Evolutionary conservation across 2,797 vertebrate genomes (phyloP).

Genomic region (Syngnathus acus): DNA sequence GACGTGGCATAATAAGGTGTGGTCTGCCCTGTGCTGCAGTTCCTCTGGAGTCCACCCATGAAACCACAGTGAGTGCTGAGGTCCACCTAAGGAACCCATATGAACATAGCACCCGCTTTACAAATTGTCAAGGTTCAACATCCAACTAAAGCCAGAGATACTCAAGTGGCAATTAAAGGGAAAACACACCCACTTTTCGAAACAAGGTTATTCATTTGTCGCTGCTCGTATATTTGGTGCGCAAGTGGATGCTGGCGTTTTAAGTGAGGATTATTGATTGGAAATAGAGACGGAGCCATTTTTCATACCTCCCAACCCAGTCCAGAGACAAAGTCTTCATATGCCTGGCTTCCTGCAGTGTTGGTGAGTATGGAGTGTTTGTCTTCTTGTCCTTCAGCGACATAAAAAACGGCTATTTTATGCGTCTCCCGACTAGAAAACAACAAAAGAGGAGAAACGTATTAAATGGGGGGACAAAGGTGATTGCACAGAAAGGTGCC

Average conservation of each 20-base stretch:
- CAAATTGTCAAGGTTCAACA: not conserved
- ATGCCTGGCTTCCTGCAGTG: slow-evolving; percentile 91
- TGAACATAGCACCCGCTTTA: slow-evolving; percentile 5
- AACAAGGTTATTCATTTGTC: too few species aligned
- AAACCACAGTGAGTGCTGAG: slow-evolving; percentile 95
- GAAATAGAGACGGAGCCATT: not conserved
- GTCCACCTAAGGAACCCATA: slow-evolving; percentile 75
- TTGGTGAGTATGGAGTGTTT: slow-evolving; percentile 98
- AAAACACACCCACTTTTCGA: not conserved
- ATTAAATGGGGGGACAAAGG: slow-evolving; percentile 1
- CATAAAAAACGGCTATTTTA: slow-evolving; percentile 98
- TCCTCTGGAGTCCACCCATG: slow-evolving; percentile 95
- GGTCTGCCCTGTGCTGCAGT: slow-evolving; percentile 91
- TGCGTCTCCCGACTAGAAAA: slow-evolving; percentile 88
- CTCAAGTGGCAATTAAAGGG: not conserved
- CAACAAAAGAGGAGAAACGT: slow-evolving; percentile 6
- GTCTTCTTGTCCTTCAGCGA: slow-evolving; percentile 97
- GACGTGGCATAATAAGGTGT: slow-evolving; percentile 96
- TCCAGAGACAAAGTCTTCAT: slow-evolving; percentile 96
- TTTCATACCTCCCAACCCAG: slow-evolving; percentile 93
- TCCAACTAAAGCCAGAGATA: not conserved
- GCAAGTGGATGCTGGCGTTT: not conserved
- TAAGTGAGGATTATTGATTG: not conserved
- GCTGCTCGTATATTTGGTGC: not conserved
- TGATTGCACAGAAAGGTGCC: not conserved